Evolutionary conservation across 2,797 vertebrate genomes (phyloP).

Genomic region (Odontamblyopus rebecca): DNA sequence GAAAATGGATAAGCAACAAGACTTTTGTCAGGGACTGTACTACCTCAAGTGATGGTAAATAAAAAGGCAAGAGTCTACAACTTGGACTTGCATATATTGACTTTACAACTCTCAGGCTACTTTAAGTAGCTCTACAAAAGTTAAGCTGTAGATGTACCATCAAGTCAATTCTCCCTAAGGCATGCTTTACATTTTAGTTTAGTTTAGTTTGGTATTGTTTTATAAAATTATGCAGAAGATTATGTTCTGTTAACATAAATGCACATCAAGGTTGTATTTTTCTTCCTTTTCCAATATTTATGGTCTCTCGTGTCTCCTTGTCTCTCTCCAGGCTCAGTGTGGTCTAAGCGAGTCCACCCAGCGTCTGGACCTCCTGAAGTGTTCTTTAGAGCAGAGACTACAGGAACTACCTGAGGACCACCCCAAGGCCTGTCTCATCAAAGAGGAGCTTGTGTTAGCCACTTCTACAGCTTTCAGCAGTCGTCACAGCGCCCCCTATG

Average conservation of each 20-base stretch:
- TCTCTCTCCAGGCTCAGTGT: conserved; percentile 81
- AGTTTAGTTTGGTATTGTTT: neutral
- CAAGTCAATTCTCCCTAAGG: no score
- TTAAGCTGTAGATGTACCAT: neutral
- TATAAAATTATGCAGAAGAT: neutral
- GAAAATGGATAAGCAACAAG: no score
- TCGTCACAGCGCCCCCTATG: conserved; percentile 81
- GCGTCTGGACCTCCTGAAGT: conserved; percentile 84
- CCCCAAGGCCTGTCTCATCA: conserved; percentile 86
- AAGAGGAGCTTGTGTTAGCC: conserved; percentile 85
- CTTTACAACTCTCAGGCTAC: no score
- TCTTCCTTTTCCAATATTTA: neutral
- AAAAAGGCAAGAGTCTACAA: no score
- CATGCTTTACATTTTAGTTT: no score
- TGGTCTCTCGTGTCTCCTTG: conserved; percentile 35
- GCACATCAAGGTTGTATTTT: neutral
- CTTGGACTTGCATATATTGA: no score
- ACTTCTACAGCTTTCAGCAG: conserved; percentile 84
- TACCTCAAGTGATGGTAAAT: no score
- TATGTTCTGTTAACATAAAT: neutral
- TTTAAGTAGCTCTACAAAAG: neutral
- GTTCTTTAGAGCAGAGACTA: conserved; percentile 85
- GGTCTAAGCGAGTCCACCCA: conserved; percentile 87
- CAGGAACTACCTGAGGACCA: conserved; percentile 87
- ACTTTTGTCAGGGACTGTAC: no score